A percentile compares a stretch with the other conserved stretches of the same genome.
Evolutionary conservation across 1,140 invertebrate genomes (phyloP).

Genomic region (Drosophila busckii): DNA sequence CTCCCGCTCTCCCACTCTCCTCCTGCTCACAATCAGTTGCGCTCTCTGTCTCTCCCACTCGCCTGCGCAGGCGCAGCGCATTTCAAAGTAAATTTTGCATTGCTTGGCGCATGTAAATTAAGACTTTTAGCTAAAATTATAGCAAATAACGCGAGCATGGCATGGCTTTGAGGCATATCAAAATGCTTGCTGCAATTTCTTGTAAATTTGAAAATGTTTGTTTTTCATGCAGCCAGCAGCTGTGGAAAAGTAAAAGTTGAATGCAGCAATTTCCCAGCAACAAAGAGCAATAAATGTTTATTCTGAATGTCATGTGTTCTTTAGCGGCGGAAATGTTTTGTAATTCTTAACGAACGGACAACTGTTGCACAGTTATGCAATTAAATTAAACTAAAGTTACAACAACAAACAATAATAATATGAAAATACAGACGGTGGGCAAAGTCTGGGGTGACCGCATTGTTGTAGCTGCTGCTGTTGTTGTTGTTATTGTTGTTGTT

Average conservation of each 20-base stretch:
- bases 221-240: not conserved
- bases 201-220: slow-evolving; percentile 36
- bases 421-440: slow-evolving; percentile 33
- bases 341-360: slow-evolving; percentile 70
- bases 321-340: slow-evolving; percentile 61
- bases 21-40: not conserved
- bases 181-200: too few relatives aligned
- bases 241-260: slow-evolving; percentile 35
- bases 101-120: slow-evolving; percentile 46
- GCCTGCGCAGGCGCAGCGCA: slow-evolving; percentile 43
- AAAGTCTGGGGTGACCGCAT: slow-evolving; percentile 43
- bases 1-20: not conserved
- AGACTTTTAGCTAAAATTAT: slow-evolving; percentile 50
- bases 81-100: slow-evolving; percentile 37
- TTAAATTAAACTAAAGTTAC: slow-evolving; percentile 58
- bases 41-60: not conserved
- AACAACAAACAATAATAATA: slow-evolving; percentile 6
- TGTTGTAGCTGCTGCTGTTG: slow-evolving; percentile 27
- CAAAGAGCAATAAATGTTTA: too few relatives aligned
- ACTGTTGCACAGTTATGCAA: slow-evolving; percentile 62
- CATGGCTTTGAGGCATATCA: slow-evolving; percentile 3
- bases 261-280: too few relatives aligned
- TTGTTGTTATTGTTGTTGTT: slow-evolving; percentile 8
- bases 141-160: slow-evolving; percentile 9
- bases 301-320: too few relatives aligned